Evolutionary conservation across 2,888 invertebrate species (phyloP).

Genomic region (Campaea margaritaria): DNA sequence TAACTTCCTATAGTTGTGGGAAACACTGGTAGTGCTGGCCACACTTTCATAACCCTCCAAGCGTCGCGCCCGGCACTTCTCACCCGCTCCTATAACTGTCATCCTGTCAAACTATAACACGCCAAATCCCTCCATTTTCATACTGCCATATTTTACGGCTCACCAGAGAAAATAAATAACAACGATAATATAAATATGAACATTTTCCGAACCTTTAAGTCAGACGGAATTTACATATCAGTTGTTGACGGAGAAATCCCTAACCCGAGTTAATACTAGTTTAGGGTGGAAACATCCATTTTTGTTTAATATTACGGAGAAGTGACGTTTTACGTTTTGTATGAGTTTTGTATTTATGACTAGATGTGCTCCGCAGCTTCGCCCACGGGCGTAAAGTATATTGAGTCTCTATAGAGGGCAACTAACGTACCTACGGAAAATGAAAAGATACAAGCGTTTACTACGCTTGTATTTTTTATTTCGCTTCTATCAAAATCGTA

Average conservation of each 20-base stretch:
- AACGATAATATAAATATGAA: conserved; percentile 80
- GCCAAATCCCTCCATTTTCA: conserved; percentile 81
- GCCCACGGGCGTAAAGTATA: too few relatives aligned
- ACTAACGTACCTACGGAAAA: too few relatives aligned
- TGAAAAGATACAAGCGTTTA: too few relatives aligned
- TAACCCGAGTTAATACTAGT: conserved; percentile 63
- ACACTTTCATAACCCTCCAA: conserved; percentile 52
- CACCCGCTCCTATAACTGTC: conserved; percentile 76
- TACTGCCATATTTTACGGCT: conserved; percentile 80
- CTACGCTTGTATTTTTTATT: too few relatives aligned
- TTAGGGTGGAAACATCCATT: conserved; percentile 62
- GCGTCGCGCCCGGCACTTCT: conserved; percentile 31
- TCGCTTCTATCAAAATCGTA: too few relatives aligned
- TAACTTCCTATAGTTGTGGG: background rate
- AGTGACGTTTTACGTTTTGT: background rate
- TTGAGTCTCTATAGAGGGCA: too few relatives aligned
- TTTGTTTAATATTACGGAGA: background rate
- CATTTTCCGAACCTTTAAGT: conserved; percentile 73
- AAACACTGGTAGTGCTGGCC: conserved; percentile 39
- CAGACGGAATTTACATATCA: conserved; percentile 81
- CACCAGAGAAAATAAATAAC: conserved; percentile 82
- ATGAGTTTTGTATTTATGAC: background rate
- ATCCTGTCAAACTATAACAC: conserved; percentile 80
- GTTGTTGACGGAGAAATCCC: conserved; percentile 79
- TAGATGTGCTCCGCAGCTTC: too few relatives aligned